phyloP scores from a whole-genome alignment of 2,113 vertebrate species.

The Cardinalis cardinalis region DNA sequence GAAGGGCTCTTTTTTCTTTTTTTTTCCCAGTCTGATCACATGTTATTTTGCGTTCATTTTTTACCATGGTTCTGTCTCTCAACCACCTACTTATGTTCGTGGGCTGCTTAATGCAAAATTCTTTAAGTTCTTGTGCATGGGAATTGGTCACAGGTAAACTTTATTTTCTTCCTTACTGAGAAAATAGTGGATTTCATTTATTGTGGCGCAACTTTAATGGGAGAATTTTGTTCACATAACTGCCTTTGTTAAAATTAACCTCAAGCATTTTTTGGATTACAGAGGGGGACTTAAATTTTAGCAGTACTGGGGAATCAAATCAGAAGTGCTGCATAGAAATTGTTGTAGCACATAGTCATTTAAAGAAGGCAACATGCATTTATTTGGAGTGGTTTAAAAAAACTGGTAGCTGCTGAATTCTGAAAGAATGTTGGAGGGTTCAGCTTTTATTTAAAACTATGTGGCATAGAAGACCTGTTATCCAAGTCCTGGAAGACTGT shows the following conservation, averaged over 20 bases:
- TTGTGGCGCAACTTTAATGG: neutral
- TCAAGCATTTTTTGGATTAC: neutral
- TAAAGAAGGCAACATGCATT: neutral
- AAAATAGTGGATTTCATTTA: neutral
- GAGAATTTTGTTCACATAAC: neutral
- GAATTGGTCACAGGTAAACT: neutral
- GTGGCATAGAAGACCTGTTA: neutral
- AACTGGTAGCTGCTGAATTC: neutral
- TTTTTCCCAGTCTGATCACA: accelerated
- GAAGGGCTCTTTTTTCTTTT: neutral
- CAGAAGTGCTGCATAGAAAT: neutral
- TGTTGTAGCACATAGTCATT: neutral
- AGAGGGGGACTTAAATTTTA: neutral
- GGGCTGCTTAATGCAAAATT: neutral
- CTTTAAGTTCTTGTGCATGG: neutral
- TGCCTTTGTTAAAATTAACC: neutral
- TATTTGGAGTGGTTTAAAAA: neutral
- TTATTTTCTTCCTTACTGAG: neutral
- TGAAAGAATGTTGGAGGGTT: neutral
- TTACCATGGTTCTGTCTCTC: neutral
- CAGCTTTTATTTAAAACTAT: neutral
- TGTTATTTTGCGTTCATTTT: neutral
- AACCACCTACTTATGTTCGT: neutral
- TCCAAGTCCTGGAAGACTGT: neutral
- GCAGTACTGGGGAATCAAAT: neutral